Evolutionary conservation across 2,888 invertebrate genomes (phyloP), one percentile per base, ranked within the genome.

Genomic region (Yponomeuta cagnagella): DNA sequence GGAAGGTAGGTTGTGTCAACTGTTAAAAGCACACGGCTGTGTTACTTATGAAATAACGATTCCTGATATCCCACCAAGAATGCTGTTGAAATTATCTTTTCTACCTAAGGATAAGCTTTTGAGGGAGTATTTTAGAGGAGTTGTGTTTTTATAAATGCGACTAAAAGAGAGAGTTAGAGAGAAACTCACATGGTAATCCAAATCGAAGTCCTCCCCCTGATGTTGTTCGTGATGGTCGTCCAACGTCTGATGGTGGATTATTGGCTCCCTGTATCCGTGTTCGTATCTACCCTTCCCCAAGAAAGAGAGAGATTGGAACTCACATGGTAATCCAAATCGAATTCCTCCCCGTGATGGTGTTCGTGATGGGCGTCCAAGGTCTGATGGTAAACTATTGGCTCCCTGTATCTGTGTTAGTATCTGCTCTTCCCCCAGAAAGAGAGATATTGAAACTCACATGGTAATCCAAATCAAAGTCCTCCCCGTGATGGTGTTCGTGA

Each of bases 271-370:
- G 15, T 15, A 58, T 15, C 15, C 1, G 12, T 58, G 52, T 15
- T 8, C 9, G 43, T 8, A 43, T 43, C 6, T 0, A 1, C 8
- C 0, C 8, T 43, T 43, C 9, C 6, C 1, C 43, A 0, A 43
- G 43, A 8, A 8, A 43, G 43, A 43, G 43, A 43, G 8, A 8
- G 9, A 43, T 43, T 43, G 43, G 1, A 43, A 80, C 90, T 85
- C 71, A 91, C 92, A 74, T 93, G 91, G 74, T 88, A 92, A 74
- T 92, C 92, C 72, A 89, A 43, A 1, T 92, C 92, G 65, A 85
- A 89, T 2, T 92, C 90, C 4, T 86, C 86, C 8, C 76, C 78
- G 12, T 80, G 78, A 63, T 73, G 72, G 37, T 83, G 81, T 23
- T 83, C 78, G 12, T 80, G 78, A 63, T 73, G 72, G 37, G 82